These are phyloP conservation scores for Conus canariensis DNA, from an alignment of 2,888 invertebrate species.

Conservation along the genomic window DNA sequence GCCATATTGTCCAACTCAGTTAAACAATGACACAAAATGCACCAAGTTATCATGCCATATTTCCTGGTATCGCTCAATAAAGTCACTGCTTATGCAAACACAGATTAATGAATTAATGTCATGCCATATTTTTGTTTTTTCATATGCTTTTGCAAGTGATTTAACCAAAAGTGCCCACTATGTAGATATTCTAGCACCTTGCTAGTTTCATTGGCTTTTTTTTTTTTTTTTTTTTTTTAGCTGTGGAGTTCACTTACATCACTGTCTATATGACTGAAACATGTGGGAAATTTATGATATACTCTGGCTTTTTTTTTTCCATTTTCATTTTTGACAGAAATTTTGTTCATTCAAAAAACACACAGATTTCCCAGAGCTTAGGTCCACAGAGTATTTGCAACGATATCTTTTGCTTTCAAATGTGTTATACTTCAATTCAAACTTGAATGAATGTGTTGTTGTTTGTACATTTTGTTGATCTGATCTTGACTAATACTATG, in stretches of 20 bases:
- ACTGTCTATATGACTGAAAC: background rate
- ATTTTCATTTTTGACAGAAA: background rate
- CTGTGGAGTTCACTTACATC: too few species aligned
- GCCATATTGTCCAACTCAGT: too few species aligned
- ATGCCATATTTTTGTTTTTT: background rate
- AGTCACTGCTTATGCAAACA: background rate
- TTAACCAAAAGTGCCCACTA: constrained; percentile 10
- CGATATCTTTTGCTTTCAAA: background rate
- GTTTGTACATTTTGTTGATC: constrained; percentile 5
- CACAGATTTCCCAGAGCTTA: too few species aligned
- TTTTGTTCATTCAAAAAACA: background rate
- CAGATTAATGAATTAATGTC: background rate
- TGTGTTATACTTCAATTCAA: background rate
- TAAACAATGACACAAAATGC: too few species aligned
- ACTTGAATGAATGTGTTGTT: background rate
- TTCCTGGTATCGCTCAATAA: background rate
- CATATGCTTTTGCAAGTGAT: background rate
- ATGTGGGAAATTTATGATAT: background rate
- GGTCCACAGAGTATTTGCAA: too few species aligned
- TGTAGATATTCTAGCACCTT: background rate
- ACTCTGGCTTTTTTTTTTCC: background rate
- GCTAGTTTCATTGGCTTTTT: too few species aligned
- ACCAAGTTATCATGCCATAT: background rate
- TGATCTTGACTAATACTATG: background rate
- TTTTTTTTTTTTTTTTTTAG: too few species aligned